Conservation (phyloP, 2,888 invertebrate species). For the Alviniconcha strummeri region DNA sequence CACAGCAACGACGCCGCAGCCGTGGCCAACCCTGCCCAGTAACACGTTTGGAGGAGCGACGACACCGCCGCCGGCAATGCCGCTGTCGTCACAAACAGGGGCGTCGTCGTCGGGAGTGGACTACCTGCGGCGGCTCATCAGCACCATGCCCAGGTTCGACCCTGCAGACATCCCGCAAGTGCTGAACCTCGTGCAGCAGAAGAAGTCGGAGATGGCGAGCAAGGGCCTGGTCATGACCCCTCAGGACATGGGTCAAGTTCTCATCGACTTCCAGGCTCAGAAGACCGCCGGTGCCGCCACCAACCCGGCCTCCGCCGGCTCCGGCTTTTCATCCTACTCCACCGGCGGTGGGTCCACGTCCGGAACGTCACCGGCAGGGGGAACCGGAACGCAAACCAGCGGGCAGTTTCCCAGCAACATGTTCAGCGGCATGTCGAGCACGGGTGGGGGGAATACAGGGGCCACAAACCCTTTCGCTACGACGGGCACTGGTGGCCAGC, state of each 20-base stretch:
- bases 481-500: neutral
- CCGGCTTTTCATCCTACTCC: neutral
- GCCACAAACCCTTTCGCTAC: neutral
- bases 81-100: no score
- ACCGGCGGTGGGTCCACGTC: neutral
- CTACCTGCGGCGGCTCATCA: slow-evolving; percentile 5
- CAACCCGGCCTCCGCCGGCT: neutral
- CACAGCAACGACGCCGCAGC: no score
- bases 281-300: neutral
- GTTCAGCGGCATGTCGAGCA: neutral
- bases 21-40: no score
- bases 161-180: neutral
- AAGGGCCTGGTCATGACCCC: slow-evolving; percentile 1
- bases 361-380: neutral
- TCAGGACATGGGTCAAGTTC: slow-evolving; percentile 16
- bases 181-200: neutral
- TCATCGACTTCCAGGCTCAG: slow-evolving; percentile 8
- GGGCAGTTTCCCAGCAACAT: neutral
- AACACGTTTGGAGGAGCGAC: no score
- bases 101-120: neutral
- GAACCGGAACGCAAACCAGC: neutral
- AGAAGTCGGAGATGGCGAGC: slow-evolving; percentile 6
- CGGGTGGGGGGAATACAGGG: no score
- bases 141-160: slow-evolving; percentile 9
- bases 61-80: no score